Evolutionary conservation across 1,140 invertebrate genomes (phyloP).

Genomic region (Dreissena polymorpha): DNA sequence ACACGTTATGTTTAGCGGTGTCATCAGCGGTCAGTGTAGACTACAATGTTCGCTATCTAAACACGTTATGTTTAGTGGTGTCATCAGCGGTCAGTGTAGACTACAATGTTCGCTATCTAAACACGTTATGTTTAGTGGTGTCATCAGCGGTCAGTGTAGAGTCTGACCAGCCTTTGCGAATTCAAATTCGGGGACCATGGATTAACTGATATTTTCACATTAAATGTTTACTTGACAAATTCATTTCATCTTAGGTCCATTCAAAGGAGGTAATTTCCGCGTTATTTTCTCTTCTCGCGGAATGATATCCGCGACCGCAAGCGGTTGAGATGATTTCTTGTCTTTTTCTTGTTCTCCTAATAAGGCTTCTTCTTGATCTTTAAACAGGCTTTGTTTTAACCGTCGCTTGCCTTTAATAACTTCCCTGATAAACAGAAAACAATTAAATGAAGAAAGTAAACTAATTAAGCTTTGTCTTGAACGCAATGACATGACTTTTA

Average conservation of each 20-base stretch:
- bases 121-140: too few relatives aligned
- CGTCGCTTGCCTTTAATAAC: constrained; percentile 30
- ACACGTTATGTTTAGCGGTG: too few relatives aligned
- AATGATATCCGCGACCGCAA: not conserved
- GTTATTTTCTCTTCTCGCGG: not conserved
- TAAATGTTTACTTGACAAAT: too few relatives aligned
- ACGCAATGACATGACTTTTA: not conserved
- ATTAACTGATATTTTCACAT: too few relatives aligned
- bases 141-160: too few relatives aligned
- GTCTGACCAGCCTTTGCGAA: too few relatives aligned
- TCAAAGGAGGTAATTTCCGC: constrained; percentile 27
- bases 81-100: too few relatives aligned
- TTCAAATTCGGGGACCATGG: too few relatives aligned
- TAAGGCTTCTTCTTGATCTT: constrained; percentile 34
- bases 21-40: too few relatives aligned
- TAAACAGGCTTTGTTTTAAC: constrained; percentile 30
- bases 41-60: too few relatives aligned
- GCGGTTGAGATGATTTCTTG: constrained; percentile 18
- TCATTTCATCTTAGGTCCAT: not conserved
- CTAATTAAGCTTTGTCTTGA: not conserved
- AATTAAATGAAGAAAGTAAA: not conserved
- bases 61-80: too few relatives aligned
- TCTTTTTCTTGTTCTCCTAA: constrained; percentile 14
- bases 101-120: too few relatives aligned
- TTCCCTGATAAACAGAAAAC: constrained; percentile 35